Evolutionary conservation across 2,888 invertebrate genomes (phyloP).

Genomic region (Leptinotarsa peninsularis): DNA sequence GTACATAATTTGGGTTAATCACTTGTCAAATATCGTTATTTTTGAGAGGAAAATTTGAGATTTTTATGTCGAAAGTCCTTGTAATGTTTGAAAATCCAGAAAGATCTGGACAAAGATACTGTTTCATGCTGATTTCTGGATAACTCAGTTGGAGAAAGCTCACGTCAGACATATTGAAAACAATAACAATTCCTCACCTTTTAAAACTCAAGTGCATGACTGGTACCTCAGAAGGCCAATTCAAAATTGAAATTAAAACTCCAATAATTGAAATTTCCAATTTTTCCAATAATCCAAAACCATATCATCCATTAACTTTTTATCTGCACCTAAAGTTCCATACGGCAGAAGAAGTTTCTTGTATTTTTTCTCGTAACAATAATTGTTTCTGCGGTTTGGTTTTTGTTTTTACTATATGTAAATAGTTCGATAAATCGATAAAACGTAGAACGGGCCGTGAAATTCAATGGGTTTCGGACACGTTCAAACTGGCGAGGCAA

Average conservation of each 20-base stretch:
- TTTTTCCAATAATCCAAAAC: constrained; percentile 15
- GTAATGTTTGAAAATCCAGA: too few species aligned
- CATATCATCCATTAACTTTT: constrained; percentile 20
- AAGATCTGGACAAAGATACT: too few species aligned
- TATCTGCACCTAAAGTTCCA: background rate
- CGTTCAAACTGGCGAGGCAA: constrained; percentile 26
- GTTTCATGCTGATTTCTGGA: too few species aligned
- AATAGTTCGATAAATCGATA: constrained; percentile 25
- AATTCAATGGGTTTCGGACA: constrained; percentile 38
- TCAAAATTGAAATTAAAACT: background rate
- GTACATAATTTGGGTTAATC: too few species aligned
- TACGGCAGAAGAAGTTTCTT: background rate
- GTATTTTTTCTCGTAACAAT: constrained; percentile 14
- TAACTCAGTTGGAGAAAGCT: too few species aligned
- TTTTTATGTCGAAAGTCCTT: too few species aligned
- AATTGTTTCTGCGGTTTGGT: constrained; percentile 31
- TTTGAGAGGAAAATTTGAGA: too few species aligned
- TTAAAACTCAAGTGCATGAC: background rate
- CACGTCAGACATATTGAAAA: background rate
- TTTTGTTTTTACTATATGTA: constrained; percentile 28
- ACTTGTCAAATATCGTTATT: too few species aligned
- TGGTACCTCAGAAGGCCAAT: background rate
- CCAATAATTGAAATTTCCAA: background rate
- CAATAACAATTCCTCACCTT: background rate
- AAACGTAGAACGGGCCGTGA: constrained; percentile 30